These are phyloP conservation scores for Archivesica marissinica DNA, from an alignment of 1,140 invertebrate genomes.

Conservation along the genomic window DNA sequence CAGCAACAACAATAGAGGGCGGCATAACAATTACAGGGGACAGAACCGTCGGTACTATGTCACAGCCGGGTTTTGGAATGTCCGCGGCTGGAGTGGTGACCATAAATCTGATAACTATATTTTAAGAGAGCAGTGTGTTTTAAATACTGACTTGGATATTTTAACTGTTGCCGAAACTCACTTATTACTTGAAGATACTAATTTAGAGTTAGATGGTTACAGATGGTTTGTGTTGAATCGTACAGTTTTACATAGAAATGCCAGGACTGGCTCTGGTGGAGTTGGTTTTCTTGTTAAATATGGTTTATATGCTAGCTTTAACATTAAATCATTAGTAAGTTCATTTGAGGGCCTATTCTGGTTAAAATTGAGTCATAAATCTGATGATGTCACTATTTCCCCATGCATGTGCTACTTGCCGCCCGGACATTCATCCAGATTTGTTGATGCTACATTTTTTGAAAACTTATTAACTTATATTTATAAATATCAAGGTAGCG, in stretches of 20 bases:
- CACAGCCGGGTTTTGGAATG: slow-evolving; percentile 5
- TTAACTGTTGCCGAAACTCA: slow-evolving; percentile 41
- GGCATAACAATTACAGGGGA: neutral
- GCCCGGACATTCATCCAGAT: slow-evolving; percentile 34
- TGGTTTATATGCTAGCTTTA: neutral
- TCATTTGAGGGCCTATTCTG: slow-evolving; percentile 49
- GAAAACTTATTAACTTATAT: slow-evolving; percentile 32
- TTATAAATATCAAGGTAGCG: slow-evolving; percentile 37
- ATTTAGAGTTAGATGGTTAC: slow-evolving; percentile 29
- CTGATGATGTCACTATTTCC: slow-evolving; percentile 10
- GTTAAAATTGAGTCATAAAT: slow-evolving; percentile 37
- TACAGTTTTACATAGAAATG: slow-evolving; percentile 33
- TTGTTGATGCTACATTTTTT: slow-evolving; percentile 41
- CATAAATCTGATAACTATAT: slow-evolving; percentile 5
- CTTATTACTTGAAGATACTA: neutral
- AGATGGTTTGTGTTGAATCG: slow-evolving; percentile 47
- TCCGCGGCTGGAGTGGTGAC: neutral
- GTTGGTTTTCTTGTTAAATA: slow-evolving; percentile 49
- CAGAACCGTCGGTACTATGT: neutral
- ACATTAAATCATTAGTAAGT: neutral
- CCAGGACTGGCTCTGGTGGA: slow-evolving; percentile 38
- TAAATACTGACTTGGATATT: slow-evolving; percentile 33
- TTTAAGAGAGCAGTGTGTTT: slow-evolving; percentile 17
- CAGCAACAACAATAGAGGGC: neutral
- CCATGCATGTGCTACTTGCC: slow-evolving; percentile 60